phyloP scores from a whole-genome alignment of 37 sponge, comb jelly and placozoan genomes.

The Amphimedon queenslandica region DNA sequence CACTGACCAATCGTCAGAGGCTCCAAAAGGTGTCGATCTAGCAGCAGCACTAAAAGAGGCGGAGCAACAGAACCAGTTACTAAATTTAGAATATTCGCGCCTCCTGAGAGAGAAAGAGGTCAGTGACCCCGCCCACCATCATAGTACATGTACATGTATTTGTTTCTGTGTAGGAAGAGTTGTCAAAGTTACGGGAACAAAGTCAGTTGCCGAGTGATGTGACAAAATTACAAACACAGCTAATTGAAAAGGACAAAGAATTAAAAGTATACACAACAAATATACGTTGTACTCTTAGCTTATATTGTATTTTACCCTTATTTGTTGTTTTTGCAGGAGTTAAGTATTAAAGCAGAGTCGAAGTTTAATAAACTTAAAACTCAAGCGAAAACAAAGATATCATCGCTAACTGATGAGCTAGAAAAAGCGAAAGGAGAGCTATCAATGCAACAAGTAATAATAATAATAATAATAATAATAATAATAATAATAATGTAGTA shows the following conservation, averaged over 20 bases:
- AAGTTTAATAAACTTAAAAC: constrained; percentile 61
- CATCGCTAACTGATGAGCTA: constrained; percentile 34
- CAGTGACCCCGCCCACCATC: not conserved
- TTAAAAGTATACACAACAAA: constrained; percentile 17
- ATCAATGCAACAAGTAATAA: no score
- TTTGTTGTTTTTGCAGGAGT: constrained; percentile 25
- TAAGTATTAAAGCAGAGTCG: constrained; percentile 48
- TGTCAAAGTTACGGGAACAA: constrained; percentile 22
- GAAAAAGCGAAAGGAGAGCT: constrained; percentile 36
- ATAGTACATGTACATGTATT: constrained; percentile 5
- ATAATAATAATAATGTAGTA: no score
- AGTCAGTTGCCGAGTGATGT: constrained; percentile 7
- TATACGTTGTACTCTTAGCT: no score
- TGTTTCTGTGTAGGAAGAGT: constrained; percentile 7
- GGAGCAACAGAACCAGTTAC: constrained; percentile 43
- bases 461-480: no score
- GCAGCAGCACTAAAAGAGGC: constrained; percentile 28
- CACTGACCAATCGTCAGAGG: no score
- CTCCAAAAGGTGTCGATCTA: no score
- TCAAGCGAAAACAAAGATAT: constrained; percentile 65
- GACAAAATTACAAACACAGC: constrained; percentile 24
- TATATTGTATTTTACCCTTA: no score
- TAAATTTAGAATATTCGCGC: constrained; percentile 49
- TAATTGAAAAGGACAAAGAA: constrained; percentile 42
- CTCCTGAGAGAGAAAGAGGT: constrained; percentile 60